Conservation (phyloP, 37 sponge, comb jelly and placozoan genomes). For the Dysidea cf. avara region DNA sequence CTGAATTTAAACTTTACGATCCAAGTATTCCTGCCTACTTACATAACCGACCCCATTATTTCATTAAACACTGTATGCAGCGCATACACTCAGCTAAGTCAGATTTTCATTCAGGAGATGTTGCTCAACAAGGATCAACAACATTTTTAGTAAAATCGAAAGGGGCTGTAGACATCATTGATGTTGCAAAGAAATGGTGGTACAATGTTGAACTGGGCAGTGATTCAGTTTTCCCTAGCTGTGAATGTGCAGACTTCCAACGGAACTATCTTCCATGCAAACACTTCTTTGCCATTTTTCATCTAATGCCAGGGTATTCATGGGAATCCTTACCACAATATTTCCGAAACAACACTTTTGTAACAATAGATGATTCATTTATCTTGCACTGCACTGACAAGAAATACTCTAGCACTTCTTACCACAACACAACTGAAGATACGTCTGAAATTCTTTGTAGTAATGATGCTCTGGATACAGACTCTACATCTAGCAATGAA, state of each 20-base stretch:
- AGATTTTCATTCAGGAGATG: not conserved
- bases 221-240: not conserved
- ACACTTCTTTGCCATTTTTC: conserved; percentile 30
- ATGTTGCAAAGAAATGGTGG: not conserved
- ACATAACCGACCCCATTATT: conserved; percentile 12
- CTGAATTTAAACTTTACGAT: too few species aligned
- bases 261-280: conserved; percentile 19
- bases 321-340: conserved; percentile 14
- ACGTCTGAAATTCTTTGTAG: too few species aligned
- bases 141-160: not conserved
- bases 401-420: too few species aligned
- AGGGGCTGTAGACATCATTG: not conserved
- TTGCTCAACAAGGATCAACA: not conserved
- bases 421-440: too few species aligned
- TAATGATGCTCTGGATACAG: too few species aligned
- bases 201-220: not conserved
- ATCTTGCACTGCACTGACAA: too few species aligned
- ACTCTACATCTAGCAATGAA: too few species aligned
- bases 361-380: not conserved
- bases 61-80: conserved; percentile 19
- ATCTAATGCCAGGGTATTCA: not conserved
- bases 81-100: not conserved
- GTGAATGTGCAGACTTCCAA: conserved; percentile 5
- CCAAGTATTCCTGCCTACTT: conserved; percentile 5
- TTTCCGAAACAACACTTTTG: not conserved